These are phyloP conservation scores for Etheostoma spectabile DNA, from an alignment of 2,113 vertebrate genomes.

Conservation along the genomic window DNA sequence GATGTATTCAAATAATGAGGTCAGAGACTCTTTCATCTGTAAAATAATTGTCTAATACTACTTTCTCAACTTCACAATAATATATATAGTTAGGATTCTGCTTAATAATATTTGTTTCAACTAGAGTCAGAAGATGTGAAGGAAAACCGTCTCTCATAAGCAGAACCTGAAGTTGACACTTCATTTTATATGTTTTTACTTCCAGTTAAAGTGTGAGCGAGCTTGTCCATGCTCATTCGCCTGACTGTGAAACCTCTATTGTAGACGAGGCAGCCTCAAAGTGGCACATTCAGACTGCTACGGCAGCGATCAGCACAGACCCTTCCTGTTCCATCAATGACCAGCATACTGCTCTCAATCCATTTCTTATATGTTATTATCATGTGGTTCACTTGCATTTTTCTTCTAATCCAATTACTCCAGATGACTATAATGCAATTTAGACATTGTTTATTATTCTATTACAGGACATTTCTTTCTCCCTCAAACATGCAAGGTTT, in stretches of 20 bases:
- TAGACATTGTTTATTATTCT: constrained; percentile 83
- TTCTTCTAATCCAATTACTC: constrained; percentile 78
- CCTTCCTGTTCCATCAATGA: constrained; percentile 72
- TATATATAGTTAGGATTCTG: constrained; percentile 20
- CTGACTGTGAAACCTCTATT: constrained; percentile 48
- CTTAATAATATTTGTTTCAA: constrained; percentile 31
- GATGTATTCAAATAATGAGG: constrained; percentile 32
- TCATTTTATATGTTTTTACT: constrained; percentile 39
- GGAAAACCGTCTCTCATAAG: not conserved
- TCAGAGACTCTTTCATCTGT: constrained; percentile 29
- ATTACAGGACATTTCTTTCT: constrained; percentile 75
- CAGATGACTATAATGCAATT: constrained; percentile 80
- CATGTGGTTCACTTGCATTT: constrained; percentile 78
- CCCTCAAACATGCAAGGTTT: constrained; percentile 68
- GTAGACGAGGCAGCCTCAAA: constrained; percentile 32
- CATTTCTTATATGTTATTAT: constrained; percentile 82
- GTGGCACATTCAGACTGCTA: constrained; percentile 46
- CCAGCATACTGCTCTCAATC: constrained; percentile 80
- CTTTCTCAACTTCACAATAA: not conserved
- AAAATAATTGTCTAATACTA: not conserved
- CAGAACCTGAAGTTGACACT: constrained; percentile 20
- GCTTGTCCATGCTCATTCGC: constrained; percentile 41
- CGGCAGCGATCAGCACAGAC: constrained; percentile 52
- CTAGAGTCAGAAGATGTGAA: not conserved
- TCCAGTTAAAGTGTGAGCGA: constrained; percentile 20